Base-by-base conservation (phyloP, 1,140 invertebrate species). In the Araneus ventricosus region DNA sequence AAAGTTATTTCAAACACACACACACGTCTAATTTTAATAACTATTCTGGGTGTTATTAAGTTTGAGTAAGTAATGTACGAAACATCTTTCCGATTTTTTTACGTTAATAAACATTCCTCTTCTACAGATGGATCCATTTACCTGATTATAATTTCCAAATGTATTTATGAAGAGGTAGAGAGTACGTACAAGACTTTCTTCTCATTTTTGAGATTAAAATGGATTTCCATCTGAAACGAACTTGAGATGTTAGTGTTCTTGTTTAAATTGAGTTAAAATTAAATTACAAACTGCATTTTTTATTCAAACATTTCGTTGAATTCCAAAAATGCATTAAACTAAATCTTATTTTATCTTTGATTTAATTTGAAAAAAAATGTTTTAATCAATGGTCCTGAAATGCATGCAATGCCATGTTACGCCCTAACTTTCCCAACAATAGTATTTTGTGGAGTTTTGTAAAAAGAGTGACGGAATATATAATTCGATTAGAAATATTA, bases 81-180 rank as follows among this genome's bases (percentile, higher is more conserved):
- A 75, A 20, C 17, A 70, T 30, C 27, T 70, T 67, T 67, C 27
- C 27, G 8, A 67, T 27, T 2, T 27, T 59, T 20, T 8, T 75
- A 34, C 30, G 17, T 37, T 75, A 75, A 75, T 75, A 75, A 75
- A 75, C 17, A 20, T 75, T 75, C 30, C 67, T 34, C 70, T 37
- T 14, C 10, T 20, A 37, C 27, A 75, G 70, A 75, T 34, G 30
- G 7, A 75, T 75, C 70, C 70, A 37, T 75, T 75, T 34, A 75
- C 70, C 70, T 75, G 30, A 75, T 75, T 75, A 75, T 34, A 75
- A 75, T 75, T 75, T 75, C 67, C 8, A 75, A 75, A 75, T 75
- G 70, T 75, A 75, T 75, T 75, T 75, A 75, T 37, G 17, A 37
- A 17, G 70, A 34, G 20, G 6, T 30, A 75, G 20, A 34, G 34